Conservation (phyloP, 2,888 invertebrate genomes). For the Tipula lateralis region DNA sequence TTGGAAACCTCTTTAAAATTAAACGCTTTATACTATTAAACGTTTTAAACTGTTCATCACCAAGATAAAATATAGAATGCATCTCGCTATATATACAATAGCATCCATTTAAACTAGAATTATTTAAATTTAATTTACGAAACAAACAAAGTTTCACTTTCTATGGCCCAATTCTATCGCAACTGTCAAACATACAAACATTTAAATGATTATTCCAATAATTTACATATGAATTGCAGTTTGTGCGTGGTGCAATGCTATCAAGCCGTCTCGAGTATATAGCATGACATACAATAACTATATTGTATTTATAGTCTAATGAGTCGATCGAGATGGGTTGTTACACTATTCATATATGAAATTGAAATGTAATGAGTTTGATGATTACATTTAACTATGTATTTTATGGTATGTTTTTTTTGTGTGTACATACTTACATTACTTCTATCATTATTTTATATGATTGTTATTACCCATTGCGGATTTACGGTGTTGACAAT, state of each 20-base stretch:
- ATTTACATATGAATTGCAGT: constrained; percentile 15
- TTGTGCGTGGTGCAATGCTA: background rate
- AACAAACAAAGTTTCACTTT: constrained; percentile 3
- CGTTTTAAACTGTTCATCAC: too few relatives aligned
- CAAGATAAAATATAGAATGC: too few relatives aligned
- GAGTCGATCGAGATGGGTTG: background rate
- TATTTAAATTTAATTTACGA: background rate
- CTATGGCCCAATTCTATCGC: background rate
- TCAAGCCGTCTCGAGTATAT: background rate
- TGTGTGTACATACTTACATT: background rate
- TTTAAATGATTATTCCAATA: background rate
- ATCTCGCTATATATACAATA: background rate
- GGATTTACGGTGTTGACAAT: constrained; percentile 24
- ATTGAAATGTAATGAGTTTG: constrained; percentile 11
- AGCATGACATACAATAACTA: background rate
- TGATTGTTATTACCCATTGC: background rate
- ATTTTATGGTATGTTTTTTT: background rate
- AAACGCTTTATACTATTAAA: too few relatives aligned
- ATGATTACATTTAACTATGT: constrained; percentile 6
- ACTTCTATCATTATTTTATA: background rate
- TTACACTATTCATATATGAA: background rate
- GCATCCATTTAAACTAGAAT: background rate
- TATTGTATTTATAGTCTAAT: background rate
- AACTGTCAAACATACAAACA: too few relatives aligned
- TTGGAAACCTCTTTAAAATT: too few relatives aligned